Percentiles rank a stretch among this genome's conserved stretches.
Conservation (phyloP, 2,113 vertebrate species). For the Pipa parva region DNA sequence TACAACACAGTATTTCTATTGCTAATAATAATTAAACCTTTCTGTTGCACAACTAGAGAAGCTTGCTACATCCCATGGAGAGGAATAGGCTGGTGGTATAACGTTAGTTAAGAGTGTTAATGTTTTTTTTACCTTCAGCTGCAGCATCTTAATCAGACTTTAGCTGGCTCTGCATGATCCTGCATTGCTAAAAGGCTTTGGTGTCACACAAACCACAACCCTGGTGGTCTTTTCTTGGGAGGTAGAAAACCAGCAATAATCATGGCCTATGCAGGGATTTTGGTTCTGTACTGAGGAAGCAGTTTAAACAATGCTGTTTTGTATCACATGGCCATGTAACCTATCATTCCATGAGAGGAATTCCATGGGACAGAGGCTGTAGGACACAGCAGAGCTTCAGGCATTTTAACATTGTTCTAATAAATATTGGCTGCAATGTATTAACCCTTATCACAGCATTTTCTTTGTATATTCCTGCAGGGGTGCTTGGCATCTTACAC, state of each 20-base stretch:
- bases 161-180: not conserved
- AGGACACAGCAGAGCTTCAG: too few relatives aligned
- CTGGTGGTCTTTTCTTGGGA: slow-evolving; percentile 27
- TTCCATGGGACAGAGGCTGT: too few relatives aligned
- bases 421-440: too few relatives aligned
- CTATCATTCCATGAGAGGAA: not conserved
- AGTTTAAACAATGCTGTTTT: slow-evolving; percentile 10
- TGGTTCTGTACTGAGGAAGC: not conserved
- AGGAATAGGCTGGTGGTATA: not conserved
- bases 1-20: not conserved
- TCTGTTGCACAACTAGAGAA: not conserved
- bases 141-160: slow-evolving; percentile 9
- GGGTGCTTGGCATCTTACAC: too few relatives aligned
- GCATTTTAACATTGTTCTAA: too few relatives aligned
- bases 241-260: not conserved
- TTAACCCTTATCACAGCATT: too few relatives aligned
- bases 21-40: not conserved
- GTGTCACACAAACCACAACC: not conserved
- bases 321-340: not conserved
- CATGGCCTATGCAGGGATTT: not conserved
- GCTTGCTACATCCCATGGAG: not conserved
- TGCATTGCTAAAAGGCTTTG: slow-evolving; percentile 1
- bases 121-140: not conserved
- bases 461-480: too few relatives aligned
- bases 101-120: not conserved